Evolutionary conservation across 2,797 vertebrate species (phyloP).

Genomic region (Mormyrus hasselquistii): DNA sequence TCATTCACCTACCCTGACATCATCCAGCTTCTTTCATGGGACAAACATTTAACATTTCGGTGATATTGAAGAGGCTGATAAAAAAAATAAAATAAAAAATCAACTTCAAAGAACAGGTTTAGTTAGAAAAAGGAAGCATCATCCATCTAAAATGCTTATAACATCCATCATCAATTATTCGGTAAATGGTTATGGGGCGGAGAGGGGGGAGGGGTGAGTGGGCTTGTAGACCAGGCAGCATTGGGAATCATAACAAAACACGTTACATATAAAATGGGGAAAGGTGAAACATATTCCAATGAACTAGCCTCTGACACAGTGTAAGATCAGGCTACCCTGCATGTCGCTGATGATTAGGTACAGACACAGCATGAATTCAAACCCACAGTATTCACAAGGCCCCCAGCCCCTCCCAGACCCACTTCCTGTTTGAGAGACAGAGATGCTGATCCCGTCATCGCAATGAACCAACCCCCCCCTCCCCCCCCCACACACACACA

Average conservation of each 20-base stretch:
- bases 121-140: not conserved
- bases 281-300: not conserved
- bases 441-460: not conserved
- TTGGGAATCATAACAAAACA: not conserved
- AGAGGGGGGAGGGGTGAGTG: not conserved
- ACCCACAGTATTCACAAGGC: not conserved
- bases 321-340: not conserved
- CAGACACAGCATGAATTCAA: not conserved
- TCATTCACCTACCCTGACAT: too few species aligned
- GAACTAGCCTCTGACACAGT: not conserved
- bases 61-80: not conserved
- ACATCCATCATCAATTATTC: not conserved
- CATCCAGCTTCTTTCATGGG: not conserved
- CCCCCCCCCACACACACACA: not conserved
- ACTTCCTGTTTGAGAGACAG: constrained; percentile 20
- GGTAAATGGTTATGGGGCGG: not conserved
- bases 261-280: not conserved
- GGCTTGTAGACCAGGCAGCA: not conserved
- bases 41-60: not conserved
- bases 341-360: not conserved
- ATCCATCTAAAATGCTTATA: not conserved
- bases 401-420: constrained; percentile 25
- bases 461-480: not conserved
- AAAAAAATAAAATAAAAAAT: not conserved
- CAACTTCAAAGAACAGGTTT: not conserved